Evolutionary conservation across 2,888 invertebrate species (phyloP), one percentile per base, ranked within the genome.

Genomic region (Drosophila hamatofila): DNA sequence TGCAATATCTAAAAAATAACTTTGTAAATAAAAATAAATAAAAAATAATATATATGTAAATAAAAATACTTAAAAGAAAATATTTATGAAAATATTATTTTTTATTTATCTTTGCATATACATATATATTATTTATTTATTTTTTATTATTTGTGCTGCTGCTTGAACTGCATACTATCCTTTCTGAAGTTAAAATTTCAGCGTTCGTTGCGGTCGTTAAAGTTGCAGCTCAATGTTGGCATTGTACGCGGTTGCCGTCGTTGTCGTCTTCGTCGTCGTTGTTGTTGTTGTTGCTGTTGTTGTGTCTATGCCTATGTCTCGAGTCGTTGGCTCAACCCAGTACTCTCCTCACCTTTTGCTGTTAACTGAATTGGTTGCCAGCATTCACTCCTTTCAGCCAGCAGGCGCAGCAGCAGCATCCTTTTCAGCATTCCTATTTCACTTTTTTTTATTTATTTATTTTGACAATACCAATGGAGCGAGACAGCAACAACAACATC

Each of bases 391-490:
- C 65, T 65, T 70, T 33, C 23, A 59, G 23, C 33, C 52, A 37
- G 18, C 39, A 37, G n/a, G n/a, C n/a, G 16, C 27, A 27, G 39
- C 41, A 18, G 42, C 42, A 44, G 27, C 82, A 84, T 84, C 72
- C 89, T 81, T 83, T 78, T 46, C 70, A 75, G 66, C 80, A 83
- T 86, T 83, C 72, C 77, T 74, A 76, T 84, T 81, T 62, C 21
- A 65, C 35, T 67, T 67, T 57, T 64, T 60, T 56, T 55, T 16
- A 23, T 59, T 33, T 61, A 33, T 52, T 52, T 30, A 30, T 72
- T 68, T 74, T 52, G 55, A 63, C 78, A 78, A 78, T 67, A 52
- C 37, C 68, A 57, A 58, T 56, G 37, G 27, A 39, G 18, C 18
- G 48, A 37, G 58, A 35, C 25, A 37, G 8, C 71, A 78, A 54